These are phyloP conservation scores for Psylliodes chrysocephalus DNA, from an alignment of 2,888 invertebrate genomes.

Conservation along the genomic window DNA sequence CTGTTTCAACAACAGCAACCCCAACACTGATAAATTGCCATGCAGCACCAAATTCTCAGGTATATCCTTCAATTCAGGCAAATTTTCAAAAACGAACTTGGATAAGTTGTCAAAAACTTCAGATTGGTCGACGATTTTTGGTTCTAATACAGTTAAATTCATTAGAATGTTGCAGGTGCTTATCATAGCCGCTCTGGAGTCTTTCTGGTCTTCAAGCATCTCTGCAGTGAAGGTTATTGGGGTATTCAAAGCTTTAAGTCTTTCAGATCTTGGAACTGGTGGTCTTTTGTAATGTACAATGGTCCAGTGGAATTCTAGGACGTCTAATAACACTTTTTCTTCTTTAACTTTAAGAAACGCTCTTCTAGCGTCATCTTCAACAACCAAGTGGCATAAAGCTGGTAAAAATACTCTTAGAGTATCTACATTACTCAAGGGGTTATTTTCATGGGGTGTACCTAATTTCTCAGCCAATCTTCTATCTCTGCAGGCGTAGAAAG, in stretches of 20 bases:
- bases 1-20: constrained; percentile 84
- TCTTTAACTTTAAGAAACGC: constrained; percentile 81
- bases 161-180: constrained; percentile 92
- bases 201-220: constrained; percentile 83
- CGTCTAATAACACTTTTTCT: constrained; percentile 83
- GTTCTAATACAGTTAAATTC: constrained; percentile 90
- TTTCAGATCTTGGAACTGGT: constrained; percentile 81
- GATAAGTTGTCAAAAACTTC: constrained; percentile 81
- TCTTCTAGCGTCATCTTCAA: constrained; percentile 87
- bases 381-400: constrained; percentile 89
- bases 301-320: constrained; percentile 85
- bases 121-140: constrained; percentile 83
- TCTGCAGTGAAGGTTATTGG: constrained; percentile 80
- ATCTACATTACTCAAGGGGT: constrained; percentile 68
- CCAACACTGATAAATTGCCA: constrained; percentile 86
- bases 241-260: constrained; percentile 78
- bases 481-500: constrained; percentile 78
- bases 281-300: constrained; percentile 88
- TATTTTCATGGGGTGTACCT: constrained; percentile 63
- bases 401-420: constrained; percentile 86
- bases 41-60: constrained; percentile 86
- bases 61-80: constrained; percentile 84
- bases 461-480: constrained; percentile 75
- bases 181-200: constrained; percentile 85
- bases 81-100: constrained; percentile 85